Percentiles rank a stretch among this genome's conserved stretches.
These are phyloP conservation scores for western clawed frog (Xenopus tropicalis) DNA, from an alignment of 2,113 vertebrate species.

Conservation along the genomic window DNA sequence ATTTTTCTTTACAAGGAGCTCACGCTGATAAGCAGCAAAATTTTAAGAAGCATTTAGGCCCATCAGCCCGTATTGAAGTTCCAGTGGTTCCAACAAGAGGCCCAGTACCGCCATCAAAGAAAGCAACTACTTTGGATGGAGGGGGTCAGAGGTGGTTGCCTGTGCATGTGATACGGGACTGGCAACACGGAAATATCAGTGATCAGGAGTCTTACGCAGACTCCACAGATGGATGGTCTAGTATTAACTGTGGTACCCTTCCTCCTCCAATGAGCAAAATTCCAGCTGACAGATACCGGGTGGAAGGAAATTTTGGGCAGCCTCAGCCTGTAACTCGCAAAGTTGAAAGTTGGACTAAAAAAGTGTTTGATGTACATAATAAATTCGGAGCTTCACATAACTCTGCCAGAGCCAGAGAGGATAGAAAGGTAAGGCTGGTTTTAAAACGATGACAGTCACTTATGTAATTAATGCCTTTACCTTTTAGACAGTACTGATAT, in stretches of 20 bases:
- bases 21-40: slow-evolving; percentile 74
- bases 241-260: slow-evolving; percentile 91
- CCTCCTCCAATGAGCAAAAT: slow-evolving; percentile 98
- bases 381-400: slow-evolving; percentile 70
- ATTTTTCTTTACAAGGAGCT: slow-evolving; percentile 61
- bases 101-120: slow-evolving; percentile 63
- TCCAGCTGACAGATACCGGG: slow-evolving; percentile 90
- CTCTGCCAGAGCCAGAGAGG: slow-evolving; percentile 73
- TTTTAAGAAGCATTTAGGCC: slow-evolving; percentile 60
- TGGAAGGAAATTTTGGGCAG: slow-evolving; percentile 73
- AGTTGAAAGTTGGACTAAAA: slow-evolving; percentile 82
- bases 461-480: too few relatives aligned
- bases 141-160: slow-evolving; percentile 82
- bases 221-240: slow-evolving; percentile 96
- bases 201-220: slow-evolving; percentile 97
- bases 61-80: slow-evolving; percentile 70
- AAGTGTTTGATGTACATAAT: slow-evolving; percentile 77
- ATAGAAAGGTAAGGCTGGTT: slow-evolving; percentile 79
- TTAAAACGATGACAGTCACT: background rate
- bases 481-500: too few relatives aligned
- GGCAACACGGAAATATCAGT: slow-evolving; percentile 81
- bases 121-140: slow-evolving; percentile 59
- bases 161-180: slow-evolving; percentile 85
- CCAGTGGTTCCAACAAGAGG: slow-evolving; percentile 67
- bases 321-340: slow-evolving; percentile 69